Conservation (phyloP, 2,888 invertebrate genomes). For the Pseudoips prasinana region DNA sequence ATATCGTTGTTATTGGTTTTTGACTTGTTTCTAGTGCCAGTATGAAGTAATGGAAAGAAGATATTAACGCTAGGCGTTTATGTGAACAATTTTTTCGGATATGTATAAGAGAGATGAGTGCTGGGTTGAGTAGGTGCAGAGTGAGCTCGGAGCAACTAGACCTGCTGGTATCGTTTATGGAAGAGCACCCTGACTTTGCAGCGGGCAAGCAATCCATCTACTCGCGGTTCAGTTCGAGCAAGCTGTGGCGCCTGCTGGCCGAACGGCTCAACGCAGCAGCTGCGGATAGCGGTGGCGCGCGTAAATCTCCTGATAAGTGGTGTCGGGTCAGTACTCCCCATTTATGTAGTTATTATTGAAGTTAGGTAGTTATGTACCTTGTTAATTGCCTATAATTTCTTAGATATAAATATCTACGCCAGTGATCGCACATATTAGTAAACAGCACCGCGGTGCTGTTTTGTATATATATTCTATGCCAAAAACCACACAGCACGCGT, state of each 20-base stretch:
- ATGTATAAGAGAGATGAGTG: conserved; percentile 53
- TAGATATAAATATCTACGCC: too few species aligned
- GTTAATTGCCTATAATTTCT: too few species aligned
- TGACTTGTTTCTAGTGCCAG: too few species aligned
- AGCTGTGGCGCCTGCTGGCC: conserved; percentile 68
- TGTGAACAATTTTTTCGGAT: conserved; percentile 8
- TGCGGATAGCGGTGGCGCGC: conserved; percentile 61
- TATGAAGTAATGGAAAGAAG: too few species aligned
- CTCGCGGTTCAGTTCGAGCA: conserved; percentile 71
- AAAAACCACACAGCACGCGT: too few species aligned
- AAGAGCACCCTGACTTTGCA: conserved; percentile 74
- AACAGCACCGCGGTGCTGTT: too few species aligned
- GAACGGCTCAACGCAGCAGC: conserved; percentile 74
- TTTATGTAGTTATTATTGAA: too few species aligned
- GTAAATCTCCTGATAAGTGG: conserved; percentile 75
- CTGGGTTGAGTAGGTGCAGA: conserved; percentile 63
- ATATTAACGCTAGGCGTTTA: too few species aligned
- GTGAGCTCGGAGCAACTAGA: conserved; percentile 73
- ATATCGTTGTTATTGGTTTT: too few species aligned
- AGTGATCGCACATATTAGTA: too few species aligned
- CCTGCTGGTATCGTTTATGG: conserved; percentile 70
- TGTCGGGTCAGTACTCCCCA: conserved; percentile 57
- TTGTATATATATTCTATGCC: too few species aligned
- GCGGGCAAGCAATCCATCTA: conserved; percentile 71
- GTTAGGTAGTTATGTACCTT: too few species aligned